Percentiles rank a stretch among this genome's conserved stretches.
These are phyloP conservation scores for Aleiodes alternator DNA, from an alignment of 2,888 invertebrate genomes.

Conservation along the genomic window DNA sequence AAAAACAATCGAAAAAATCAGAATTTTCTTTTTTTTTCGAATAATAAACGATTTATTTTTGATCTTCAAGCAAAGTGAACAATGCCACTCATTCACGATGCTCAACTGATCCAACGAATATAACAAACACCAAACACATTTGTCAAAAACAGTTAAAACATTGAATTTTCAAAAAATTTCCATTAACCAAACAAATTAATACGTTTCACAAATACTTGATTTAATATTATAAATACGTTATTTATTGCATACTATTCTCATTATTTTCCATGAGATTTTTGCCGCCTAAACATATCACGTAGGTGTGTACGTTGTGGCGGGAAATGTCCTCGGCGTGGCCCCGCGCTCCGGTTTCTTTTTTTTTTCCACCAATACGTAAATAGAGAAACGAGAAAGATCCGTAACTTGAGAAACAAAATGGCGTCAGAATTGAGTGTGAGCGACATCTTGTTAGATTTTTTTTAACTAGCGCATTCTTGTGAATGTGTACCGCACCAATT, in stretches of 20 bases:
- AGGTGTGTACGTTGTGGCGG: conserved; percentile 35
- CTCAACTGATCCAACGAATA: background rate
- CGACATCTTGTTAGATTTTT: too few relatives aligned
- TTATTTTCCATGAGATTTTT: conserved; percentile 23
- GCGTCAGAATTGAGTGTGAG: background rate
- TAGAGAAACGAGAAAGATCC: background rate
- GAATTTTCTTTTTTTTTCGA: background rate
- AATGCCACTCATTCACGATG: conserved; percentile 7
- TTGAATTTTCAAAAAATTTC: too few relatives aligned
- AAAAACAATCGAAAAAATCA: background rate
- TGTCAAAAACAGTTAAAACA: too few relatives aligned
- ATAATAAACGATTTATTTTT: background rate
- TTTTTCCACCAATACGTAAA: conserved; percentile 20
- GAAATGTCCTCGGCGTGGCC: conserved; percentile 38
- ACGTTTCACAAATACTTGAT: too few relatives aligned
- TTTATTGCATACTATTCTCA: background rate
- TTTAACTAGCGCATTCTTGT: too few relatives aligned
- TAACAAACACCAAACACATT: too few relatives aligned
- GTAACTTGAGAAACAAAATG: background rate
- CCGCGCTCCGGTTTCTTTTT: conserved; percentile 12
- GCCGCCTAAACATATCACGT: conserved; percentile 40
- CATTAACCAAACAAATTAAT: too few relatives aligned
- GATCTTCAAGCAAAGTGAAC: conserved; percentile 1
- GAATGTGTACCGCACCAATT: too few relatives aligned
- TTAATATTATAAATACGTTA: background rate